phyloP scores from a whole-genome alignment of 2,888 invertebrate genomes.

The Orthosia gothica region DNA sequence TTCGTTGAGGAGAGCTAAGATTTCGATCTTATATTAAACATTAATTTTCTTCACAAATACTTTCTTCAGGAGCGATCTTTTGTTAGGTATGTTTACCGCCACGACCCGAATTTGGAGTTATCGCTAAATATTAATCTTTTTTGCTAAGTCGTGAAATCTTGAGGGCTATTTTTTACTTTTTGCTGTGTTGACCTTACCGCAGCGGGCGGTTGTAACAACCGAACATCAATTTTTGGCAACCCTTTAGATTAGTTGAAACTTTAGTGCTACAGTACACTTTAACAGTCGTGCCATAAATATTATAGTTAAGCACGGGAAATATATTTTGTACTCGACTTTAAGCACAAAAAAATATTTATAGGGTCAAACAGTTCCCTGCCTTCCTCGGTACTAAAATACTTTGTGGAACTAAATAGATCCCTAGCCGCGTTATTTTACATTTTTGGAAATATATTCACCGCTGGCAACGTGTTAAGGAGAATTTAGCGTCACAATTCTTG shows the following conservation, averaged over 20 bases:
- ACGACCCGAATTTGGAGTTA: slow-evolving; percentile 71
- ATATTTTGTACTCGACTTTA: background rate
- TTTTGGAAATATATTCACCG: slow-evolving; percentile 64
- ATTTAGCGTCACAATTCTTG: slow-evolving; percentile 71
- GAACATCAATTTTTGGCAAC: slow-evolving; percentile 11
- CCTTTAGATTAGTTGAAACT: slow-evolving; percentile 29
- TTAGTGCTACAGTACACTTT: slow-evolving; percentile 15
- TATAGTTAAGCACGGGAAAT: slow-evolving; percentile 1
- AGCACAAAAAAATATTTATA: background rate
- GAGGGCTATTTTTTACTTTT: slow-evolving; percentile 47
- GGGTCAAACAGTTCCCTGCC: slow-evolving; percentile 14
- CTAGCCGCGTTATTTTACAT: slow-evolving; percentile 60
- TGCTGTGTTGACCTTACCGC: background rate
- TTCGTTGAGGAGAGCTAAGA: slow-evolving; percentile 68
- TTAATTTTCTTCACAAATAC: slow-evolving; percentile 76
- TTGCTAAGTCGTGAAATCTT: slow-evolving; percentile 63
- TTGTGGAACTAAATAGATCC: slow-evolving; percentile 59
- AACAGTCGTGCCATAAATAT: slow-evolving; percentile 25
- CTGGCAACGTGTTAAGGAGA: slow-evolving; percentile 67
- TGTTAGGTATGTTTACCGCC: slow-evolving; percentile 72
- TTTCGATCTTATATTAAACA: slow-evolving; percentile 75
- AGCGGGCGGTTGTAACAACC: background rate
- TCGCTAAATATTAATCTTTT: slow-evolving; percentile 71
- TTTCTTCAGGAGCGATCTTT: slow-evolving; percentile 70
- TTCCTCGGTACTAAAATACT: slow-evolving; percentile 50